Evolutionary conservation across 2,113 vertebrate species (phyloP).

Genomic region (Hyperopisus bebe): DNA sequence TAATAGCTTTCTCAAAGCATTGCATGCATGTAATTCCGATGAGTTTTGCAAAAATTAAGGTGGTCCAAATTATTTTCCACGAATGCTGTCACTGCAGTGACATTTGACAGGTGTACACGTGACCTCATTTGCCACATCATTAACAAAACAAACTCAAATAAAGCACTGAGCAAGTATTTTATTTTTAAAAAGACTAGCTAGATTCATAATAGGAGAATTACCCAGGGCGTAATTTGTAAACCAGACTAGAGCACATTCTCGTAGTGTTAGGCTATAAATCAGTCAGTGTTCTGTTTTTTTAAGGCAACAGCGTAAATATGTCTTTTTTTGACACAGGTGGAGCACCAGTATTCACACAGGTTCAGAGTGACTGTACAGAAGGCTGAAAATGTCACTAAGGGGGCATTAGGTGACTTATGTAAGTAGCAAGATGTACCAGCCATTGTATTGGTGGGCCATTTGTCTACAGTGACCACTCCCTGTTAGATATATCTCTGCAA

Average conservation of each 20-base stretch:
- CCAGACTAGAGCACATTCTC: neutral
- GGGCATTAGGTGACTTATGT: conserved; percentile 87
- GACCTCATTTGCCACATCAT: neutral
- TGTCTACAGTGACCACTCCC: neutral
- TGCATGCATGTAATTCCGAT: neutral
- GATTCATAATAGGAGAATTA: neutral
- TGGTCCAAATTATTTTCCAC: neutral
- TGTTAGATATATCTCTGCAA: neutral
- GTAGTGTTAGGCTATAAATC: neutral
- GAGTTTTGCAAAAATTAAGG: neutral
- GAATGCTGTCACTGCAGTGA: neutral
- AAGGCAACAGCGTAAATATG: neutral
- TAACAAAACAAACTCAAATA: neutral
- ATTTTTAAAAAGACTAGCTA: neutral
- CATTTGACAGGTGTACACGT: neutral
- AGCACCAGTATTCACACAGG: conserved; percentile 89
- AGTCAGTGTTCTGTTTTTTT: neutral
- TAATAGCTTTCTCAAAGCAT: neutral
- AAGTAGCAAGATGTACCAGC: conserved; percentile 54
- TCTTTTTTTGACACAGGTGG: conserved; percentile 68
- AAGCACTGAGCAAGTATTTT: neutral
- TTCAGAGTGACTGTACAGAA: conserved; percentile 76
- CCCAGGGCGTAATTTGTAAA: neutral
- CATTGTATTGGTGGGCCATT: conserved; percentile 59
- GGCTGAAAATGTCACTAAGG: conserved; percentile 91